These are phyloP conservation scores for Cephalopterus ornatus DNA, from an alignment of 2,113 vertebrate genomes.

Conservation along the genomic window DNA sequence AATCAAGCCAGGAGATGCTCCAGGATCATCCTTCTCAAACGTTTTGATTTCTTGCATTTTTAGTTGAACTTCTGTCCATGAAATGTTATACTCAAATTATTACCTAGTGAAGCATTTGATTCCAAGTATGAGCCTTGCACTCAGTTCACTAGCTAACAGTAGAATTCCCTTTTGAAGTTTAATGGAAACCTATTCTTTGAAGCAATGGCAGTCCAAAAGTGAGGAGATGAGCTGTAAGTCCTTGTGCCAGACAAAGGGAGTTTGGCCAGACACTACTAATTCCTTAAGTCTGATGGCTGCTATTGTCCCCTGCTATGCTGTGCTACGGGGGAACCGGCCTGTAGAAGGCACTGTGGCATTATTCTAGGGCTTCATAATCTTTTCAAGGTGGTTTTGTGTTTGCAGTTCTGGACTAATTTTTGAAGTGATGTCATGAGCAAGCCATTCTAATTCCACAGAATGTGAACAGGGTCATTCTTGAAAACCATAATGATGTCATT, in stretches of 20 bases:
- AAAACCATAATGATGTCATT: background rate
- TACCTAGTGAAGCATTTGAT: background rate
- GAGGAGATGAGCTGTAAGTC: background rate
- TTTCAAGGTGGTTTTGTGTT: background rate
- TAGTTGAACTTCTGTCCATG: background rate
- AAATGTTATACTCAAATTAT: background rate
- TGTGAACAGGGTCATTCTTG: background rate
- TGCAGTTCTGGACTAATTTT: background rate
- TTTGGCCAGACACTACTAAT: background rate
- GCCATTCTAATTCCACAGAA: background rate
- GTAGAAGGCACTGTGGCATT: conserved; percentile 15
- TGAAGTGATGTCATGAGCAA: background rate
- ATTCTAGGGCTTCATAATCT: background rate
- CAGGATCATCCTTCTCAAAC: background rate
- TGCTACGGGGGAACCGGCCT: background rate
- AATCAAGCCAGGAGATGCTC: background rate
- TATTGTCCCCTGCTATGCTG: background rate
- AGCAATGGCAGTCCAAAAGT: background rate
- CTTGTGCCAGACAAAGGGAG: background rate
- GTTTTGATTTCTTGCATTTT: background rate
- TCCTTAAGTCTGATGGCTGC: background rate
- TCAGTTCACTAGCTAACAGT: background rate
- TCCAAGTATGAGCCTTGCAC: background rate
- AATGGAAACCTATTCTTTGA: background rate
- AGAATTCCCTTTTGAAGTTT: background rate